phyloP scores from a whole-genome alignment of 2,888 invertebrate species.

The Dexiosoma caninum region DNA sequence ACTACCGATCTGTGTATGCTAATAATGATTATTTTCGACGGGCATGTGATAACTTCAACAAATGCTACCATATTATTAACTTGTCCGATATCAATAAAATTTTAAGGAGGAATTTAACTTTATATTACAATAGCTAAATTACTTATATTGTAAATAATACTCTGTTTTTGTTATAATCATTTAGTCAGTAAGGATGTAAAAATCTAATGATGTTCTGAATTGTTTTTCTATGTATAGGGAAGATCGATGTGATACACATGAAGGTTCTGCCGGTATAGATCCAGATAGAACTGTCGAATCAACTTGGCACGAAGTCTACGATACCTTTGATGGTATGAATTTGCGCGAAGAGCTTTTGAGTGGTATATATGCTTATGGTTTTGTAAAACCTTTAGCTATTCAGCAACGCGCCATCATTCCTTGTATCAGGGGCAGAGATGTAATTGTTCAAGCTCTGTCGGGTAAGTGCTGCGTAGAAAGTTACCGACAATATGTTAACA shows the following conservation, averaged over 20 bases:
- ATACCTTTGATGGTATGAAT: slow-evolving; percentile 99
- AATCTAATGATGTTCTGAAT: too few relatives aligned
- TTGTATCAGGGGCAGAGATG: slow-evolving; percentile 96
- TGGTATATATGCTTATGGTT: slow-evolving; percentile 99
- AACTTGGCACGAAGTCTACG: slow-evolving; percentile 95
- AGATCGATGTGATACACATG: slow-evolving; percentile 77
- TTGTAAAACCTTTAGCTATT: slow-evolving; percentile 99
- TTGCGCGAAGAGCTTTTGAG: slow-evolving; percentile 96
- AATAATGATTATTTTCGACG: too few relatives aligned
- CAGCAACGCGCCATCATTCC: slow-evolving; percentile 99
- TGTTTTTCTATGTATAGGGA: slow-evolving; percentile 69
- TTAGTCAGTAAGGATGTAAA: too few relatives aligned
- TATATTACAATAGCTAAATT: too few relatives aligned
- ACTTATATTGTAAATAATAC: too few relatives aligned
- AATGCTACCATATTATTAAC: too few relatives aligned
- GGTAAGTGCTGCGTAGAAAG: slow-evolving; percentile 78
- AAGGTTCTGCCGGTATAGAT: slow-evolving; percentile 85
- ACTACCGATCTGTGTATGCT: too few relatives aligned
- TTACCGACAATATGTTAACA: not conserved
- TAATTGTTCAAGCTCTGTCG: slow-evolving; percentile 99
- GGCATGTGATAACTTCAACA: too few relatives aligned
- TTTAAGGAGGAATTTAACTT: too few relatives aligned
- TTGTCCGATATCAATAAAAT: too few relatives aligned
- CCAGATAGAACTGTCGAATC: slow-evolving; percentile 95
- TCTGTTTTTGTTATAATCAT: too few relatives aligned